Conservation (phyloP, 2,113 vertebrate genomes). For the Agapornis roseicollis region DNA sequence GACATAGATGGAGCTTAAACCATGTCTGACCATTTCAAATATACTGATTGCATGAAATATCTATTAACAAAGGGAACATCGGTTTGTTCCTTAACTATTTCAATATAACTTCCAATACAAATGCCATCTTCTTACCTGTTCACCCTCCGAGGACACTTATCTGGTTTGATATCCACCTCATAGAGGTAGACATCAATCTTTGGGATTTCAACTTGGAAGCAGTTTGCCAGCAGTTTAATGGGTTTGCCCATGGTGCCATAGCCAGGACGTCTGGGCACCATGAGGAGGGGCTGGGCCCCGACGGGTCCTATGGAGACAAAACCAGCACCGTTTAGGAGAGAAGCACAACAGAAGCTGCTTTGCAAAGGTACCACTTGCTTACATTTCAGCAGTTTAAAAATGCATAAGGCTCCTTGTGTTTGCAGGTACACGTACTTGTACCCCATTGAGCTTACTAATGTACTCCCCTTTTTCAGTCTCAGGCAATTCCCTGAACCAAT, state of each 20-base stretch:
- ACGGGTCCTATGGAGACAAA: constrained; percentile 83
- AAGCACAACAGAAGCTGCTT: neutral
- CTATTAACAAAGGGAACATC: neutral
- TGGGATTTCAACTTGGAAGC: constrained; percentile 99
- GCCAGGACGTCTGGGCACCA: constrained; percentile 96
- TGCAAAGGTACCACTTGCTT: neutral
- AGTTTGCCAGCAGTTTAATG: constrained; percentile 99
- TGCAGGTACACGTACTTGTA: neutral
- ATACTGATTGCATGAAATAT: neutral
- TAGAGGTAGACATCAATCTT: constrained; percentile 99
- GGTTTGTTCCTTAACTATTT: neutral
- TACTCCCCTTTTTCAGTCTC: neutral
- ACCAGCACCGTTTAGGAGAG: neutral
- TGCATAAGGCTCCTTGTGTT: neutral
- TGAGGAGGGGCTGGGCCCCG: constrained; percentile 98
- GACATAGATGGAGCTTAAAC: neutral
- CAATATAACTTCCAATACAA: neutral
- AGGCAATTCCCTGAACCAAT: neutral
- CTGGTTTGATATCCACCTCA: constrained; percentile 99
- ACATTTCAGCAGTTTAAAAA: too few species aligned
- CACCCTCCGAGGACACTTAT: constrained; percentile 97
- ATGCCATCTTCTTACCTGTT: constrained; percentile 83
- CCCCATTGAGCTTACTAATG: fast-evolving
- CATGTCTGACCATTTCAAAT: neutral
- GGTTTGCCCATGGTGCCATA: constrained; percentile 99